These are phyloP conservation scores for Eustalomyia histrio DNA, from an alignment of 2,888 invertebrate genomes.

Conservation along the genomic window DNA sequence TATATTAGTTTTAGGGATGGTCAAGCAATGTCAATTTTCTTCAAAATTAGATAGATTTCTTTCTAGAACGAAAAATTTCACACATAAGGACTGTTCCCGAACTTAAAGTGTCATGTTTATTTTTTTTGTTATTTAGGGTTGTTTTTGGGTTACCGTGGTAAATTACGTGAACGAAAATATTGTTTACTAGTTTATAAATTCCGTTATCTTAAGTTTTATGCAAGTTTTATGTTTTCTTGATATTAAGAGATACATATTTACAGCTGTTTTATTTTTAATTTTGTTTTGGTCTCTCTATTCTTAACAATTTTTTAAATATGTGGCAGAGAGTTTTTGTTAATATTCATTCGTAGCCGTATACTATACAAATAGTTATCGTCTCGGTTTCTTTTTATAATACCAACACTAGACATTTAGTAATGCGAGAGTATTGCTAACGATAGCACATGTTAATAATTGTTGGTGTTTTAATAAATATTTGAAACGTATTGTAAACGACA, in stretches of 20 bases:
- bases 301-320: constrained; percentile 2
- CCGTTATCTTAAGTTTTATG: not conserved
- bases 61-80: too few relatives aligned
- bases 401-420: constrained; percentile 15
- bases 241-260: not conserved
- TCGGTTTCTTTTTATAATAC: not conserved
- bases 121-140: too few relatives aligned
- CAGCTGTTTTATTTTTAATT: constrained; percentile 30
- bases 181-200: not conserved
- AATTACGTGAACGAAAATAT: too few relatives aligned
- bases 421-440: constrained; percentile 23
- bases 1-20: too few relatives aligned
- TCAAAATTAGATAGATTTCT: too few relatives aligned
- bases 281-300: constrained; percentile 52
- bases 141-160: too few relatives aligned
- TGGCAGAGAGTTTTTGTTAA: not conserved
- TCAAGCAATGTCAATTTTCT: too few relatives aligned
- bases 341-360: too few relatives aligned
- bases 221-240: not conserved
- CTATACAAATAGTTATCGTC: not conserved
- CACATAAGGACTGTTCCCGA: too few relatives aligned
- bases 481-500: not conserved
- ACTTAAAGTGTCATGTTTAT: too few relatives aligned
- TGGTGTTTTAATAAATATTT: not conserved
- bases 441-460: not conserved